Conservation (phyloP, 2,888 invertebrate species). For the Xanthia togata region DNA sequence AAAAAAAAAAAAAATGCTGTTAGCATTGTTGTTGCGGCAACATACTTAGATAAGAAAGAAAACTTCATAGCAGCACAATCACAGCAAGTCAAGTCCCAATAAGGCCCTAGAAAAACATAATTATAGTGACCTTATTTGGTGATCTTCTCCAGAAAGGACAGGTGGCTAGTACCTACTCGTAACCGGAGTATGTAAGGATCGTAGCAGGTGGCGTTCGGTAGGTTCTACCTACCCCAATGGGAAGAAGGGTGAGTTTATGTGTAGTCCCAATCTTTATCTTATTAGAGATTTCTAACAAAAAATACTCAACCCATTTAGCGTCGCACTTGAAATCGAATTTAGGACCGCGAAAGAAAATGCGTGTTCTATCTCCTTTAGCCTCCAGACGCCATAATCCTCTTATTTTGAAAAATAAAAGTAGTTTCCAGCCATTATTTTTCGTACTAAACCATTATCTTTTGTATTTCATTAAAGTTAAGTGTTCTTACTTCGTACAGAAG, state of each 20-base stretch:
- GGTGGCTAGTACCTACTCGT: too few species aligned
- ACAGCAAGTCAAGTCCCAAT: too few species aligned
- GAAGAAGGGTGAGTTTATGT: not conserved
- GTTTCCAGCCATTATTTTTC: constrained; percentile 30
- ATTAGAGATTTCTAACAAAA: not conserved
- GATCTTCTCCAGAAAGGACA: too few species aligned
- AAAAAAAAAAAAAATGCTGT: too few species aligned
- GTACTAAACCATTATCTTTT: constrained; percentile 32
- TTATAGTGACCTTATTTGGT: too few species aligned
- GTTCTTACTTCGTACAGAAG: constrained; percentile 29
- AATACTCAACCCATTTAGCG: not conserved
- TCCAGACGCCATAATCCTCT: constrained; percentile 21
- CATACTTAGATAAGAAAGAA: too few species aligned
- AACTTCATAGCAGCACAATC: too few species aligned
- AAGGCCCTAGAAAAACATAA: too few species aligned
- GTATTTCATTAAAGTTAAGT: constrained; percentile 53
- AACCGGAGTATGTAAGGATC: not conserved
- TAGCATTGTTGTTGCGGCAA: too few species aligned
- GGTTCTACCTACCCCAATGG: not conserved
- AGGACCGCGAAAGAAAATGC: not conserved
- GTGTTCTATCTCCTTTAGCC: constrained; percentile 2
- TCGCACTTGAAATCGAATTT: constrained; percentile 24
- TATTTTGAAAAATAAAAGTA: constrained; percentile 46
- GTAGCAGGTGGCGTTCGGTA: not conserved
- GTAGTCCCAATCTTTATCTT: not conserved